phyloP scores from a whole-genome alignment of 2,797 vertebrate genomes.

The Cyprinodon diabolis region DNA sequence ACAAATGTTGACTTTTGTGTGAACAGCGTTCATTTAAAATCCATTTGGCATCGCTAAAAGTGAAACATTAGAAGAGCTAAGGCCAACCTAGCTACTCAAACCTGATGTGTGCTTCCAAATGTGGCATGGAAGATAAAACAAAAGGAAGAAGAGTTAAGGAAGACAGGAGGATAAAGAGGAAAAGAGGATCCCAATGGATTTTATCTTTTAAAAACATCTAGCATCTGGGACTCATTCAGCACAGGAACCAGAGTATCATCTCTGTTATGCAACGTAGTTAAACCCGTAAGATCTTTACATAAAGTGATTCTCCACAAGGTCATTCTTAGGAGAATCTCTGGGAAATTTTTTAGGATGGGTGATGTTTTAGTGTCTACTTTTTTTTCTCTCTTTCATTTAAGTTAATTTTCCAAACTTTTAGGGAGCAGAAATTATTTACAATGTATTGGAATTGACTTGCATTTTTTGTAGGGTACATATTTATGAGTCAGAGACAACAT shows the following conservation, averaged over 20 bases:
- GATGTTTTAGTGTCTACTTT: slow-evolving; percentile 24
- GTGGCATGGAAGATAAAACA: slow-evolving; percentile 34
- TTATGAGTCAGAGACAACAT: slow-evolving; percentile 45
- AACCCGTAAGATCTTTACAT: slow-evolving; percentile 53
- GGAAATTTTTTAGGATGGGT: slow-evolving; percentile 7
- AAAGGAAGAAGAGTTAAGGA: slow-evolving; percentile 23
- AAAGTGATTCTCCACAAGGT: slow-evolving; percentile 41
- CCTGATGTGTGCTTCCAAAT: slow-evolving; percentile 35
- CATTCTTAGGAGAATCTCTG: slow-evolving; percentile 8
- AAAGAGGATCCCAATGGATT: slow-evolving; percentile 31
- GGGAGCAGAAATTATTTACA: slow-evolving; percentile 21
- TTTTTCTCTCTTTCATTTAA: slow-evolving; percentile 42
- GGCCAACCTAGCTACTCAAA: slow-evolving; percentile 2
- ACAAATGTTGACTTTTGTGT: slow-evolving; percentile 18
- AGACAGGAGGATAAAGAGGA: not conserved
- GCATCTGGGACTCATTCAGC: slow-evolving; percentile 72
- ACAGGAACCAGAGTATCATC: slow-evolving; percentile 65
- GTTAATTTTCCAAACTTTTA: slow-evolving; percentile 29
- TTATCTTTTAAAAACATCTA: slow-evolving; percentile 59
- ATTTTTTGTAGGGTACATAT: slow-evolving; percentile 44
- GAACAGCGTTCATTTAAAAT: slow-evolving; percentile 10
- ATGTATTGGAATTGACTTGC: slow-evolving; percentile 18
- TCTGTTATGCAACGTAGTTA: slow-evolving; percentile 70
- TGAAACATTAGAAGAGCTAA: slow-evolving; percentile 1
- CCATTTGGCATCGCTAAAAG: slow-evolving; percentile 12